Evolutionary conservation across 2,888 invertebrate genomes (phyloP).

Genomic region (Anodontia alba): DNA sequence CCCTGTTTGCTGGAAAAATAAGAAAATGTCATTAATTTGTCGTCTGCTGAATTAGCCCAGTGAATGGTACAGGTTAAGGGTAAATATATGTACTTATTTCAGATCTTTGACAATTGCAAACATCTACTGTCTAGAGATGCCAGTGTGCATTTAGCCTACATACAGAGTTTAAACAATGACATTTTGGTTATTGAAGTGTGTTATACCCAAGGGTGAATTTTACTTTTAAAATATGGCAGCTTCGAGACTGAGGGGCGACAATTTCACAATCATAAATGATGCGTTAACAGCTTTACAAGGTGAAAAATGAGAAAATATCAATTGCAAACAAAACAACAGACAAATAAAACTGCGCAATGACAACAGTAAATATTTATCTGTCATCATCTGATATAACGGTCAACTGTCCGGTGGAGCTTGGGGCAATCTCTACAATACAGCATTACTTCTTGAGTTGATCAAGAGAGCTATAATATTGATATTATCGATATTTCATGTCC

Average conservation of each 20-base stretch:
- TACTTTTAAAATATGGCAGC: too few relatives aligned
- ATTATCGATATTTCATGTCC: neutral
- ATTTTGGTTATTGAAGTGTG: too few relatives aligned
- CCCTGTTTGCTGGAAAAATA: too few relatives aligned
- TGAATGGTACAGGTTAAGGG: too few relatives aligned
- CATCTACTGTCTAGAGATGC: too few relatives aligned
- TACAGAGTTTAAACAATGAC: too few relatives aligned
- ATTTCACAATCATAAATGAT: neutral
- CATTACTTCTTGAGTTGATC: neutral
- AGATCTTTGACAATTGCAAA: too few relatives aligned
- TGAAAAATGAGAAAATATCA: constrained; percentile 17
- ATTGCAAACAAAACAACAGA: constrained; percentile 5
- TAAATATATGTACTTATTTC: too few relatives aligned
- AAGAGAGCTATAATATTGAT: neutral
- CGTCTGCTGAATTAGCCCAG: too few relatives aligned
- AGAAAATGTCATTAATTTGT: too few relatives aligned
- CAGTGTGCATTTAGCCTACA: too few relatives aligned
- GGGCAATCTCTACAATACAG: neutral
- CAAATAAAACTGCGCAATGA: neutral
- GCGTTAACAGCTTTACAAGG: neutral
- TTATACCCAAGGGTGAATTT: too few relatives aligned
- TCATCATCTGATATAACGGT: constrained; percentile 18
- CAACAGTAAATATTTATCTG: constrained; percentile 16
- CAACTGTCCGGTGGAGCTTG: neutral
- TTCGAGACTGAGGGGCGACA: constrained; percentile 2